These are phyloP conservation scores for Zaprionus bogoriensis DNA, from an alignment of 2,888 invertebrate species.

Conservation along the genomic window DNA sequence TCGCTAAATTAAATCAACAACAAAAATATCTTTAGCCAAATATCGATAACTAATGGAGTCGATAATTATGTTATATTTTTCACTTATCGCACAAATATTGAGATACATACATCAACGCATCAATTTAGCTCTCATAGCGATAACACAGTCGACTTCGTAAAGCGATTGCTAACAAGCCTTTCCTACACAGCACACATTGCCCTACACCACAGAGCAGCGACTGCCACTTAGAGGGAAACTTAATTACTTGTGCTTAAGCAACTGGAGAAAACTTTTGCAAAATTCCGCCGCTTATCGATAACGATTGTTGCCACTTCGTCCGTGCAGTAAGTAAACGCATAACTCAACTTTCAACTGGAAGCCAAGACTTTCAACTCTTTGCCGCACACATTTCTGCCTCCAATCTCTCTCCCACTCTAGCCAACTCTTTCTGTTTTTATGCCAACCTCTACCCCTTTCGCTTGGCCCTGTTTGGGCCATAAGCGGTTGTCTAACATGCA, in stretches of 20 bases:
- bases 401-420: neutral
- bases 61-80: no score
- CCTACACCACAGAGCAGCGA: no score
- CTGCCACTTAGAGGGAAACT: neutral
- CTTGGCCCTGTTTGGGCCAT: neutral
- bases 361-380: slow-evolving; percentile 34
- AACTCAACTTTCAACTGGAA: slow-evolving; percentile 34
- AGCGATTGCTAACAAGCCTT: no score
- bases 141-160: no score
- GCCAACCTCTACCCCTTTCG: neutral
- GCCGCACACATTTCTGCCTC: slow-evolving; percentile 1
- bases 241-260: neutral
- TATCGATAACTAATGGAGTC: no score
- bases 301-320: slow-evolving; percentile 3
- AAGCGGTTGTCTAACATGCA: slow-evolving; percentile 46
- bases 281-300: slow-evolving; percentile 11
- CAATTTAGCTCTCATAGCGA: no score
- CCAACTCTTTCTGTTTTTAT: neutral
- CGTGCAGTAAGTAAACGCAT: slow-evolving; percentile 28
- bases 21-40: no score
- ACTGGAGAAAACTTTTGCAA: neutral
- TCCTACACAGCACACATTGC: no score
- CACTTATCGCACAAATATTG: no score
- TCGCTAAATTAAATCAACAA: no score
- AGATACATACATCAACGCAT: no score